A percentile compares a stretch with the other conserved stretches of the same genome.
Evolutionary conservation across 2,888 invertebrate genomes (phyloP).

Genomic region (Scaptomyza cyrtandrae): DNA sequence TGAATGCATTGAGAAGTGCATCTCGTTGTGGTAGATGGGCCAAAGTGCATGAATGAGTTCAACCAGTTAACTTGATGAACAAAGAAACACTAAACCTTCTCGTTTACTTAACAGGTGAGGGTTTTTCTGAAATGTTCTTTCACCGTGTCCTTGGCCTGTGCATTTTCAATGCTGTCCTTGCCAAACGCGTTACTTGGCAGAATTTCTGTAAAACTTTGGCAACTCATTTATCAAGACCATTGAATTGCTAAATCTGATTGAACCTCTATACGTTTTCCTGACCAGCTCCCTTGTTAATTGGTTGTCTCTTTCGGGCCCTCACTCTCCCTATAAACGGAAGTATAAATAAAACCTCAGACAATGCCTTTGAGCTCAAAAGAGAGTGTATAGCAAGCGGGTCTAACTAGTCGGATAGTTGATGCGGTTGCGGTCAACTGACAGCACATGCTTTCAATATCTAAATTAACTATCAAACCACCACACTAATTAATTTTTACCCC

Average conservation of each 20-base stretch:
- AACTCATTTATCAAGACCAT: not conserved
- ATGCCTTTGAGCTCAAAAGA: too few species aligned
- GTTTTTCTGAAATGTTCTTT: conserved; percentile 1
- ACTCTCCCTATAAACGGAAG: too few species aligned
- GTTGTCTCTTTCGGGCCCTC: not conserved
- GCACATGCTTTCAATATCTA: not conserved
- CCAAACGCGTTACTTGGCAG: too few species aligned
- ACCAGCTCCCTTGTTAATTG: not conserved
- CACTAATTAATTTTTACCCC: not conserved
- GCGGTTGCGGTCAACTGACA: conserved; percentile 9
- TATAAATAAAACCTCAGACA: too few species aligned
- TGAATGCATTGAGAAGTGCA: conserved; percentile 47
- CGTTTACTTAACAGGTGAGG: conserved; percentile 8
- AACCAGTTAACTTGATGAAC: conserved; percentile 39
- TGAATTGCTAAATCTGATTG: not conserved
- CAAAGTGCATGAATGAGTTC: conserved; percentile 36
- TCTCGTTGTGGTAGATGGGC: not conserved
- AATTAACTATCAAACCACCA: not conserved
- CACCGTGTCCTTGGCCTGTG: conserved; percentile 38
- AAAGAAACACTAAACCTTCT: conserved; percentile 13
- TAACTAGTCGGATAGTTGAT: conserved; percentile 17
- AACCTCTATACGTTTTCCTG: not conserved
- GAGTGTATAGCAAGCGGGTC: not conserved
- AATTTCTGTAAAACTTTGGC: not conserved
- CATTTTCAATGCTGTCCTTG: conserved; percentile 15